Conservation (phyloP, 2,113 vertebrate species). For the Nothobranchius kuhntae region DNA sequence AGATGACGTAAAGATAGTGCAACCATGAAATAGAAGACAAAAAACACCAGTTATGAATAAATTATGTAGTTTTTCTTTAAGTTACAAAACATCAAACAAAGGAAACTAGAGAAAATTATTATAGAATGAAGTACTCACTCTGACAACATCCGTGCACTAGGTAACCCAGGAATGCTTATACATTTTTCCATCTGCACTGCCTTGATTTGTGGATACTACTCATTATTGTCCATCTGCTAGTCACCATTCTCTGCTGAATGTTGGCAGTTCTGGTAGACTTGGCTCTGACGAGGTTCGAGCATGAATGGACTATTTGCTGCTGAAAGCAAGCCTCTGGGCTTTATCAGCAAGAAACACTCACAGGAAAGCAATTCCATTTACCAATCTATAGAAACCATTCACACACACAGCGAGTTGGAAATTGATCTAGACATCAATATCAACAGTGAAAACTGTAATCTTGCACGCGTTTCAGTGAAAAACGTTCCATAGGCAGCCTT, state of each 20-base stretch:
- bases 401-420: slow-evolving; percentile 22
- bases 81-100: neutral
- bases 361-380: slow-evolving; percentile 34
- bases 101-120: neutral
- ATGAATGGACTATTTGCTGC: slow-evolving; percentile 43
- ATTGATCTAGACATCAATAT: slow-evolving; percentile 36
- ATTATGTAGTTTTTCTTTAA: neutral
- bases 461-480: neutral
- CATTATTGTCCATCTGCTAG: slow-evolving; percentile 40
- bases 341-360: slow-evolving; percentile 61
- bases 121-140: neutral
- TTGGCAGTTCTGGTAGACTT: slow-evolving; percentile 46
- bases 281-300: slow-evolving; percentile 31
- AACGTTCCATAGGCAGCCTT: neutral
- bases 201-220: slow-evolving; percentile 44
- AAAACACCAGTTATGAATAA: slow-evolving; percentile 10
- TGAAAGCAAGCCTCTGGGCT: slow-evolving; percentile 35
- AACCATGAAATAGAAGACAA: slow-evolving; percentile 6
- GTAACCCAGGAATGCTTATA: slow-evolving; percentile 15
- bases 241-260: slow-evolving; percentile 42
- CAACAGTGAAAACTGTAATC: slow-evolving; percentile 11
- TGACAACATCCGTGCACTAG: slow-evolving; percentile 14
- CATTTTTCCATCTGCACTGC: slow-evolving; percentile 31
- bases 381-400: slow-evolving; percentile 36
- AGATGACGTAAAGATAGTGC: slow-evolving; percentile 12